Evolutionary conservation across 2,888 invertebrate genomes (phyloP).

Genomic region (Dasypogon diadema): DNA sequence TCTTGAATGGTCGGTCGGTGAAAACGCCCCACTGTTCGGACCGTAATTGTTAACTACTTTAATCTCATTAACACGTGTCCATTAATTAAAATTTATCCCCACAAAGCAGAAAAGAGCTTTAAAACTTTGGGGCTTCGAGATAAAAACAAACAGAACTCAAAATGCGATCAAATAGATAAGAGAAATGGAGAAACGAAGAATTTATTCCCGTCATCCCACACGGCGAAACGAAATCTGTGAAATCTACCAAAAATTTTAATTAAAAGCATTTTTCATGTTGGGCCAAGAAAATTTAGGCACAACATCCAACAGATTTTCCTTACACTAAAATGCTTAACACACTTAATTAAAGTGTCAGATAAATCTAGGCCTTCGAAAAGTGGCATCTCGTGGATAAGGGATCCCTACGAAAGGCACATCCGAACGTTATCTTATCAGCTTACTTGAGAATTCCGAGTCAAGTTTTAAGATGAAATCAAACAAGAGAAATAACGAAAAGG

Average conservation of each 20-base stretch:
- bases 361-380: slow-evolving; percentile 38
- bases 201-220: slow-evolving; percentile 13
- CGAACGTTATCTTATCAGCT: slow-evolving; percentile 37
- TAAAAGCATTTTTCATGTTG: slow-evolving; percentile 31
- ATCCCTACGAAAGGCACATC: slow-evolving; percentile 7
- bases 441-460: slow-evolving; percentile 11
- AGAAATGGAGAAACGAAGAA: slow-evolving; percentile 6
- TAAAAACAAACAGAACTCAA: not conserved
- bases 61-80: slow-evolving; percentile 47
- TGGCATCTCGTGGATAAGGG: slow-evolving; percentile 35
- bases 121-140: not conserved
- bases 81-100: slow-evolving; percentile 38
- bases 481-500: slow-evolving; percentile 4
- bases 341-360: slow-evolving; percentile 46
- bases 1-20: not conserved
- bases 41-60: slow-evolving; percentile 41
- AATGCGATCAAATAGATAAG: slow-evolving; percentile 30
- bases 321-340: slow-evolving; percentile 42
- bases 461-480: slow-evolving; percentile 38
- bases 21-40: not conserved
- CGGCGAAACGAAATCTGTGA: slow-evolving; percentile 23
- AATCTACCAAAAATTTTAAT: slow-evolving; percentile 45
- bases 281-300: not conserved
- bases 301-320: slow-evolving; percentile 18
- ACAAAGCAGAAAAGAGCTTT: not conserved